phyloP scores from a whole-genome alignment of 2,888 invertebrate genomes.

The Drosophila mercatorum region DNA sequence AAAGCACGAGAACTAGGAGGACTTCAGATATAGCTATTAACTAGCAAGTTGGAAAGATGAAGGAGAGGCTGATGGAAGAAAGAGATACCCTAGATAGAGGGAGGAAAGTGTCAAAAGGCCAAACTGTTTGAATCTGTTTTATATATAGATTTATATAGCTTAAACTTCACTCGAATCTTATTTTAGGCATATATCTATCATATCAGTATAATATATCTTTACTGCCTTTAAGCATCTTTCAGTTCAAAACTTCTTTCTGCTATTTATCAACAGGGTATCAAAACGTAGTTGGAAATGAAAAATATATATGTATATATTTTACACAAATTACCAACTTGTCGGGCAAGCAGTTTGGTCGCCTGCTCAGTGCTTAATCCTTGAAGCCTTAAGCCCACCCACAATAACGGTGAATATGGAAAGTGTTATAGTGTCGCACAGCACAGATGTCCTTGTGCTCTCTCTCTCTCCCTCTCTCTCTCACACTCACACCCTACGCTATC shows the following conservation, averaged over 20 bases:
- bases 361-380: slow-evolving; percentile 5
- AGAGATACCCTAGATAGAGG: background rate
- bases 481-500: background rate
- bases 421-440: slow-evolving; percentile 48
- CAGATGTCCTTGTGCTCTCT: slow-evolving; percentile 16
- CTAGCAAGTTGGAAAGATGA: slow-evolving; percentile 3
- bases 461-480: background rate
- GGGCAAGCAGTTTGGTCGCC: slow-evolving; percentile 27
- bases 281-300: slow-evolving; percentile 49
- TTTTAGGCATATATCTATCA: background rate
- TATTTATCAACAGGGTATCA: slow-evolving; percentile 20
- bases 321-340: slow-evolving; percentile 57
- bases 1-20: slow-evolving; percentile 10
- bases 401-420: slow-evolving; percentile 34
- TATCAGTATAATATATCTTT: background rate
- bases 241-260: background rate
- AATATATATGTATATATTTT: slow-evolving; percentile 38
- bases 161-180: background rate
- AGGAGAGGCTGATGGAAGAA: background rate
- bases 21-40: background rate
- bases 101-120: background rate
- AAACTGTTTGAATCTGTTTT: background rate
- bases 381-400: slow-evolving; percentile 7
- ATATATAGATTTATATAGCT: background rate
- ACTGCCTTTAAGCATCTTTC: background rate